A percentile compares a stretch with the other conserved stretches of the same genome.
These are phyloP conservation scores for Brenthis hecate DNA, from an alignment of 2,888 invertebrate species.

Conservation along the genomic window DNA sequence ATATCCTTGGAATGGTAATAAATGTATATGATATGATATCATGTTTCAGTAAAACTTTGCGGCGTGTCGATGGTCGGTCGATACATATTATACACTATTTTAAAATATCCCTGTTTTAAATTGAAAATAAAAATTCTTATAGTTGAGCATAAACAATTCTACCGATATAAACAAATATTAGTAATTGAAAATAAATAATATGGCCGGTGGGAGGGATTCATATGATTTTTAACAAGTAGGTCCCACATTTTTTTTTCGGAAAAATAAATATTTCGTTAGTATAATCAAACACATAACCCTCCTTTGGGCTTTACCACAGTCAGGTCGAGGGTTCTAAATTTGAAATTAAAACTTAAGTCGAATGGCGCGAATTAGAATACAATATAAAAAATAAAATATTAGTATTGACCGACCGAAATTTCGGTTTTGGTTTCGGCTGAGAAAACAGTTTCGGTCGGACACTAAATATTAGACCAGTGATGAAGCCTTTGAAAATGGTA, in stretches of 20 bases:
- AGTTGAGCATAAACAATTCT: slow-evolving; percentile 11
- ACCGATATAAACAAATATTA: too few relatives aligned
- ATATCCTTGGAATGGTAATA: slow-evolving; percentile 10
- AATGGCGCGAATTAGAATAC: neutral
- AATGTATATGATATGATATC: neutral
- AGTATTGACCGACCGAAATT: too few relatives aligned
- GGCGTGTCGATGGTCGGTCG: neutral
- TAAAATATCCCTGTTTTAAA: slow-evolving; percentile 6
- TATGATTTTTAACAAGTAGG: neutral
- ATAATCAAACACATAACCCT: too few relatives aligned
- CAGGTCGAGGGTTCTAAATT: neutral
- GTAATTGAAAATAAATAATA: slow-evolving; percentile 1
- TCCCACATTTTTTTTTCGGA: too few relatives aligned
- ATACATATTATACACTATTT: slow-evolving; percentile 1
- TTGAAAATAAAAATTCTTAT: neutral
- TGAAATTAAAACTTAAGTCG: neutral
- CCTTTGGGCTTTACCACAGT: too few relatives aligned
- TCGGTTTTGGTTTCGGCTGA: too few relatives aligned
- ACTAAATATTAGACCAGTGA: too few relatives aligned
- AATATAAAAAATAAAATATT: neutral
- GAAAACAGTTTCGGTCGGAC: too few relatives aligned
- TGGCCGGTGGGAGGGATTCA: neutral
- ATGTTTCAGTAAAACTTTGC: neutral
- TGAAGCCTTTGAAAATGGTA: too few relatives aligned
- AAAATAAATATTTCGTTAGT: too few relatives aligned